Evolutionary conservation across 2,113 vertebrate species (phyloP).

Genomic region (Pseudonaja textilis): DNA sequence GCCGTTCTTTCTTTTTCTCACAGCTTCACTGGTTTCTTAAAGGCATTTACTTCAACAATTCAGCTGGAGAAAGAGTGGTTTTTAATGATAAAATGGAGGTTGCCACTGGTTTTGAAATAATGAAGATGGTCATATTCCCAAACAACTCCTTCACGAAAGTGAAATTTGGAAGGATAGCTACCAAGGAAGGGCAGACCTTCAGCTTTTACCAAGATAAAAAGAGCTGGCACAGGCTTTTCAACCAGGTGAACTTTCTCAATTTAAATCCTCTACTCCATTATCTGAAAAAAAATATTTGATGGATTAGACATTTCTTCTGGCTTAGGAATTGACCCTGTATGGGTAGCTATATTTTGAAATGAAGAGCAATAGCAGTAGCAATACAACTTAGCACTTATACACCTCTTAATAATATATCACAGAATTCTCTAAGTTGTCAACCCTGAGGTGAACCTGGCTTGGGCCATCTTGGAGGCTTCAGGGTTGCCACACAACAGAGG

Average conservation of each 20-base stretch:
- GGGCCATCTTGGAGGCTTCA: too few relatives aligned
- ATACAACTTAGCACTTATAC: too few relatives aligned
- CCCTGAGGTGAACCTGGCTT: too few relatives aligned
- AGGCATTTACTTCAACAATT: not conserved
- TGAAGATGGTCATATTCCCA: not conserved
- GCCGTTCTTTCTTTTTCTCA: not conserved
- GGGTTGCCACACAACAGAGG: too few relatives aligned
- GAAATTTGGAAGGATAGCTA: not conserved
- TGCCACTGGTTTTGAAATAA: not conserved
- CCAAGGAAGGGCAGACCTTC: not conserved
- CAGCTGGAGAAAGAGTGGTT: not conserved
- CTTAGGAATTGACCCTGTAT: not conserved
- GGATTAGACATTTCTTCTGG: not conserved
- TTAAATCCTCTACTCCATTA: not conserved
- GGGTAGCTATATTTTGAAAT: not conserved
- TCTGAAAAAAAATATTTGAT: not conserved
- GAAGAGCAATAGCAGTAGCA: not conserved
- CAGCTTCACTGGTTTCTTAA: constrained; percentile 1
- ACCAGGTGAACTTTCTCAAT: not conserved
- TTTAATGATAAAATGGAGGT: not conserved
- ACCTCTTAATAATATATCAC: too few relatives aligned
- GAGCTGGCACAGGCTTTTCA: not conserved
- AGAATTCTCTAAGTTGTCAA: too few relatives aligned
- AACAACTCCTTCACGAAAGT: not conserved
- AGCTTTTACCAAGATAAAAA: not conserved